Base-by-base conservation (phyloP, 2,888 invertebrate species). In the Formica aserva region DNA sequence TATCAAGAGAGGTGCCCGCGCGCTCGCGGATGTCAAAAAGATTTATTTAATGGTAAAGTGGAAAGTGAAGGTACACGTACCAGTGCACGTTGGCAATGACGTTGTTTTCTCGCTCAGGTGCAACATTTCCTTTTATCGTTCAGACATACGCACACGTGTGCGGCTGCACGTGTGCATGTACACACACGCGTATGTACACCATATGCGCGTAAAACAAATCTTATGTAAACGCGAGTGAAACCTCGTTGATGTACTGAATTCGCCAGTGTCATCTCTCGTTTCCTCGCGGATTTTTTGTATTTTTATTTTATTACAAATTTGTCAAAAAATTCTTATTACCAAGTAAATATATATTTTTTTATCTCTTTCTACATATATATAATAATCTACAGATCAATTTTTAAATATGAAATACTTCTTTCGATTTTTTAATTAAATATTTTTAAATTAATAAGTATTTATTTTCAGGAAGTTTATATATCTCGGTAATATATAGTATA, bases 1-100 rank as follows among this genome's bases (percentile, higher is more conserved):
- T 22, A 18, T 83, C 52, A 63, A 71, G 41, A 63, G 63, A 82
- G 22, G 60, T 55, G 71, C 63, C 29, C 65, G 26, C 41, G 55
- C 35, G 55, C 29, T 67, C 52, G 74, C 52, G 26, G 69, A 87
- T 85, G 87, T 85, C 91, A 81, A 90, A 90, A 83, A 86, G 84
- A 87, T 87, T 81, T 65, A 85, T 84, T 90, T 89, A 90, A 87
- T 90, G 88, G 91, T 84, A 90, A 91, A 92, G 92, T 92, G 93
- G 92, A 94, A 94, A 94, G 94, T 94, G 94, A 94, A 94, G 94
- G 94, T 93, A 91, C 91, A 38, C 22, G 45, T 45, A 60, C 57
- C 57, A 60, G 18, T 9, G 77, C 55, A 78, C 83, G 86, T 85
- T 92, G 91, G 92, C 92, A 93, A 93, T 93, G 92, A 92, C 91